These are phyloP conservation scores for Mionectes macconnelli DNA, from an alignment of 2,113 vertebrate species.

Conservation along the genomic window DNA sequence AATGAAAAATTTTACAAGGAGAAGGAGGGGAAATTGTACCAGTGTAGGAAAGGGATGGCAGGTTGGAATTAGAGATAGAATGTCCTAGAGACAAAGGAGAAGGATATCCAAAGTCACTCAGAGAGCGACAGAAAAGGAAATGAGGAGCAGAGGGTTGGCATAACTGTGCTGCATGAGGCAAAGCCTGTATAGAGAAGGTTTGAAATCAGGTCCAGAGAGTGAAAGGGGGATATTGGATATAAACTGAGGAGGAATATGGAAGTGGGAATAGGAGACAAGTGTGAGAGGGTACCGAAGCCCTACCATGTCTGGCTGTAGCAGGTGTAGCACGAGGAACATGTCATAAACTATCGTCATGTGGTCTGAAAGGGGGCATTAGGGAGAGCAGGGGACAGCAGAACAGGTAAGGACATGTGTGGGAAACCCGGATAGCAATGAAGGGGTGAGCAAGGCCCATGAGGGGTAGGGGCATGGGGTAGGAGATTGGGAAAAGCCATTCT, in stretches of 20 bases:
- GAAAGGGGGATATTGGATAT: background rate
- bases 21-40: background rate
- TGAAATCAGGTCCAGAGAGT: background rate
- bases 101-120: background rate
- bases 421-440: background rate
- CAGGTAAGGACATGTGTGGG: background rate
- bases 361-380: background rate
- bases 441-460: accelerated
- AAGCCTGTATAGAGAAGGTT: background rate
- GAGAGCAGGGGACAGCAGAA: background rate
- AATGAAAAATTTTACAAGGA: background rate
- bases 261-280: background rate
- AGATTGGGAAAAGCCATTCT: background rate
- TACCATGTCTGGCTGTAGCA: background rate
- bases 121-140: background rate
- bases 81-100: background rate
- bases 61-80: background rate
- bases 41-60: background rate
- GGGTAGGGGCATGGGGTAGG: background rate
- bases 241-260: background rate
- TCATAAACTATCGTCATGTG: background rate
- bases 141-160: background rate
- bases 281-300: background rate
- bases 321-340: background rate
- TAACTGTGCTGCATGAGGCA: background rate